Percentiles rank a stretch among this genome's conserved stretches.
These are phyloP conservation scores for Montipora capitata DNA, from an alignment of 92 coral and sea anemone species.

Conservation along the genomic window DNA sequence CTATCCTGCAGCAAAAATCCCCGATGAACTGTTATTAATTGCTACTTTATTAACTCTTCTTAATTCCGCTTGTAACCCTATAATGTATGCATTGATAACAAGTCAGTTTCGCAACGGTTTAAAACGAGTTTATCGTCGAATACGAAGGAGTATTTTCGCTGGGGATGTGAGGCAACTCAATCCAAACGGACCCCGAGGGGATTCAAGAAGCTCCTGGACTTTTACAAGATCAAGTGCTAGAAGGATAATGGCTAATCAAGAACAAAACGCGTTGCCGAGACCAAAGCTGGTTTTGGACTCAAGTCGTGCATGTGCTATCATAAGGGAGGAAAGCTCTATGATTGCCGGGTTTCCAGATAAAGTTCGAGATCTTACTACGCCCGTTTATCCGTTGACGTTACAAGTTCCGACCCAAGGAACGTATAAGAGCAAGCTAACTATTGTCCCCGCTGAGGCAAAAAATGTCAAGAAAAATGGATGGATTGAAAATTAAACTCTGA, in stretches of 20 bases:
- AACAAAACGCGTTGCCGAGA: neutral
- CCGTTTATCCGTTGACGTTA: constrained; percentile 40
- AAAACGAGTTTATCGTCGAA: constrained; percentile 74
- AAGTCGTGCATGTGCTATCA: constrained; percentile 15
- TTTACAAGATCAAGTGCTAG: constrained; percentile 41
- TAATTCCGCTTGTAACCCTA: constrained; percentile 90
- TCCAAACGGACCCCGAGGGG: constrained; percentile 21
- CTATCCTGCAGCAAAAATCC: constrained; percentile 62
- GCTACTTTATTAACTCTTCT: constrained; percentile 81
- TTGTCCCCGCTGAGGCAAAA: neutral
- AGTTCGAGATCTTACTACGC: neutral
- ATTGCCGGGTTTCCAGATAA: neutral
- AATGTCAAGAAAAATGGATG: constrained; percentile 45
- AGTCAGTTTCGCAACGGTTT: constrained; percentile 93
- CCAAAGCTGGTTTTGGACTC: constrained; percentile 24
- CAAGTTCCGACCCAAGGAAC: constrained; percentile 26
- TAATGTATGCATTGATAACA: constrained; percentile 93
- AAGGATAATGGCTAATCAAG: constrained; percentile 31
- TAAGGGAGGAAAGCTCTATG: constrained; percentile 41
- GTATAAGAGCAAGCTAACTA: neutral
- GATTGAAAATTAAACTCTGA: constrained; percentile 4
- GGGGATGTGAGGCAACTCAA: constrained; percentile 18
- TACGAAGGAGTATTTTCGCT: constrained; percentile 60
- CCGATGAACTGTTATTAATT: constrained; percentile 58
- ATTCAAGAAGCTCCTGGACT: constrained; percentile 56